These are phyloP conservation scores for Smittia aterrima DNA, from an alignment of 2,888 invertebrate species.

Conservation along the genomic window DNA sequence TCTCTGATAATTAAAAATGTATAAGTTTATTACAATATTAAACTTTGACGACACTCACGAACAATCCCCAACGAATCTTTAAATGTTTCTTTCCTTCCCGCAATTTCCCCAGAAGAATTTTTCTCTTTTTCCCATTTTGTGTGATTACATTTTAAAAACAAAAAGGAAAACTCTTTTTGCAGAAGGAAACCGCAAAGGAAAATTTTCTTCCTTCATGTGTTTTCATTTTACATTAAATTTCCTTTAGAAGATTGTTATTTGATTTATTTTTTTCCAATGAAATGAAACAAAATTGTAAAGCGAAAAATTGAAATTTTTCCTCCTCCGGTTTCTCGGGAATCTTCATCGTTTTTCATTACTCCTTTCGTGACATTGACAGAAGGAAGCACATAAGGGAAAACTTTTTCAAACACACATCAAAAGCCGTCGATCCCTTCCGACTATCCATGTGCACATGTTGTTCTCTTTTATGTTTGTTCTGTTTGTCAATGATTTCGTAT, in stretches of 20 bases:
- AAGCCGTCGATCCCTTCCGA: constrained; percentile 5
- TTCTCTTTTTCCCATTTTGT: constrained; percentile 12
- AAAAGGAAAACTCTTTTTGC: constrained; percentile 1
- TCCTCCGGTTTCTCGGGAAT: constrained; percentile 18
- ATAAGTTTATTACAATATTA: no score
- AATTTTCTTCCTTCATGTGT: constrained; percentile 9
- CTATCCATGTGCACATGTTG: background rate
- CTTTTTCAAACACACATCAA: background rate
- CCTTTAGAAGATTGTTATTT: background rate
- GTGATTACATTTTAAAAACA: constrained; percentile 23
- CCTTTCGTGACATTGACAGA: background rate
- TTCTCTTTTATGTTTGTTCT: constrained; percentile 1
- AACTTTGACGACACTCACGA: no score
- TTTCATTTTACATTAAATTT: constrained; percentile 21
- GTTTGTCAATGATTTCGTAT: constrained; percentile 9
- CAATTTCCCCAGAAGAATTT: constrained; percentile 12
- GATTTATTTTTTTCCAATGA: constrained; percentile 9
- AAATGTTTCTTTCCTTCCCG: background rate
- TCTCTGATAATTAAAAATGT: no score
- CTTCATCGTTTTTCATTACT: background rate
- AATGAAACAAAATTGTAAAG: background rate
- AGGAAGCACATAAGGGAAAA: background rate
- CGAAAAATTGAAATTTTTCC: constrained; percentile 22
- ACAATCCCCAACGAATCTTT: no score
- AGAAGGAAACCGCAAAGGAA: background rate